phyloP scores from a whole-genome alignment of 2,888 invertebrate species.

The Noctuana brunneofusca region DNA sequence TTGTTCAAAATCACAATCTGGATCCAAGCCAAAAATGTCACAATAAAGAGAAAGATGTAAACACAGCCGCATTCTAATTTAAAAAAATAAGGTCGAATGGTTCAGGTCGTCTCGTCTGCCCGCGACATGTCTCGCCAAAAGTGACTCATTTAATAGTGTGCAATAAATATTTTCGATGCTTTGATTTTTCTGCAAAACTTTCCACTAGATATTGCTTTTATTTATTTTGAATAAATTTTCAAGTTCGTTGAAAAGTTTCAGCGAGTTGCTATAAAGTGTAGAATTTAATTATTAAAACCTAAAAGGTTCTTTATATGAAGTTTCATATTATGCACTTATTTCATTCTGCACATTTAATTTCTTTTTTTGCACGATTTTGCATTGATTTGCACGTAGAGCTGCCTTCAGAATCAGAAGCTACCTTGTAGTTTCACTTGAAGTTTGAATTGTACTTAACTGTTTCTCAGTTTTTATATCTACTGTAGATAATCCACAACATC shows the following conservation, averaged over 20 bases:
- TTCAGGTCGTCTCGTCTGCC: constrained; percentile 61
- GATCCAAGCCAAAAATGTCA: constrained; percentile 73
- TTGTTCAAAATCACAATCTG: constrained; percentile 68
- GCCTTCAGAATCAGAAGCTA: too few species aligned
- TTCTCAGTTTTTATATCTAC: too few species aligned
- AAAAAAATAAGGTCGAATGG: constrained; percentile 71
- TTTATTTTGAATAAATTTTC: background rate
- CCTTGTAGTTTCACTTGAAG: too few species aligned
- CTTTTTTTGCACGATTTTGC: too few species aligned
- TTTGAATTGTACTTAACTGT: too few species aligned
- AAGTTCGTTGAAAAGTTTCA: background rate
- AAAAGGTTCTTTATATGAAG: too few species aligned
- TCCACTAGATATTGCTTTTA: background rate
- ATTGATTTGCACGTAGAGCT: too few species aligned
- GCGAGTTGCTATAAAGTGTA: background rate
- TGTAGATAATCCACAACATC: too few species aligned
- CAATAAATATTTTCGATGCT: constrained; percentile 38
- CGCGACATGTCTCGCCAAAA: constrained; percentile 67
- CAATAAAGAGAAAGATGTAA: constrained; percentile 78
- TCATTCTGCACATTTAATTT: too few species aligned
- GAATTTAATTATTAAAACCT: too few species aligned
- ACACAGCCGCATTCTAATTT: constrained; percentile 76
- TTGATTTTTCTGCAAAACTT: constrained; percentile 29
- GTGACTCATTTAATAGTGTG: constrained; percentile 57
- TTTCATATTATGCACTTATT: too few species aligned